Conservation (phyloP, 2,113 vertebrate species). For the Pao palembangensis region DNA sequence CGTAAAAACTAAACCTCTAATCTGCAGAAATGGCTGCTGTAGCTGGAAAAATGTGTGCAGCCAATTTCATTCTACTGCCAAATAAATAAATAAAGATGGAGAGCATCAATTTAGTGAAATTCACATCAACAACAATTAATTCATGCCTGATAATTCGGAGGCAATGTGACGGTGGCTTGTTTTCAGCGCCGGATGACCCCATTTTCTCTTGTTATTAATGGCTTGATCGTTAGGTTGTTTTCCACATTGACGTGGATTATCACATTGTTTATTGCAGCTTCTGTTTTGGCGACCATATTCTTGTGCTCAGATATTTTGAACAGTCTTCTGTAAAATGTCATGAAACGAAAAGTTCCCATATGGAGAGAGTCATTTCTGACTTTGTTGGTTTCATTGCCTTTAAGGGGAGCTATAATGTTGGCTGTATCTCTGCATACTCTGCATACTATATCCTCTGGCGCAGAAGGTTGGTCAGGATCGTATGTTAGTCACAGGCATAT, state of each 20-base stretch:
- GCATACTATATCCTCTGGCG: conserved; percentile 24
- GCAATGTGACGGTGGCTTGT: neutral
- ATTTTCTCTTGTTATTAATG: conserved; percentile 32
- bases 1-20: conserved; percentile 34
- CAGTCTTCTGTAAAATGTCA: conserved; percentile 61
- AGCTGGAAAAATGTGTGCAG: conserved; percentile 11
- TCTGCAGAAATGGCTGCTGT: conserved; percentile 21
- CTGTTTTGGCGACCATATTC: conserved; percentile 45
- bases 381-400: conserved; percentile 28
- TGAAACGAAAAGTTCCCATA: conserved; percentile 33
- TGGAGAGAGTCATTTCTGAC: too few relatives aligned
- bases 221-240: conserved; percentile 49
- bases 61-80: conserved; percentile 8
- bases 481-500: conserved; percentile 13
- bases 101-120: neutral
- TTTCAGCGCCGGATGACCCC: conserved; percentile 1
- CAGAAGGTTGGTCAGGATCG: conserved; percentile 29
- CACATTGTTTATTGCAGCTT: conserved; percentile 44
- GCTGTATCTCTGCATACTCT: conserved; percentile 32
- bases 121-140: neutral
- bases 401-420: conserved; percentile 26
- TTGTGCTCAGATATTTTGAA: conserved; percentile 17
- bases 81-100: conserved; percentile 7
- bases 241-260: conserved; percentile 40
- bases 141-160: neutral